Evolutionary conservation across 2,113 vertebrate species (phyloP), one percentile per base, ranked within the genome.

Genomic region (Rhinolophus ferrumequinum): DNA sequence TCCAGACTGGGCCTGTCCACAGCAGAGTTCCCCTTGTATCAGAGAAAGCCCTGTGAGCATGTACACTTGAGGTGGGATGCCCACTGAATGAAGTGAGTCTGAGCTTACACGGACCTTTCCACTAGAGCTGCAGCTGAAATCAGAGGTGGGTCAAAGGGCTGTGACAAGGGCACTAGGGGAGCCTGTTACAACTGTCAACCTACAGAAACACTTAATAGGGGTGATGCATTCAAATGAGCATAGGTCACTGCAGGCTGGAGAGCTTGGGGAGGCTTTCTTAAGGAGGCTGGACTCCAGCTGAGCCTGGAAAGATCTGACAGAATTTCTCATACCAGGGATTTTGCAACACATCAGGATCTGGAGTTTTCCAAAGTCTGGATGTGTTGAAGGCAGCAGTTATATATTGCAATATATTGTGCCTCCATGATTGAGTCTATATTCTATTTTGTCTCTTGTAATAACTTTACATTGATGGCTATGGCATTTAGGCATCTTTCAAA

Each of bases 401-500:
- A 56, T 67, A 54, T 93, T 66, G 24, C 30, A 47, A 52, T 7
- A n/a, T 15, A 26, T 13, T 30, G 18, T 10, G 33, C 54, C 33
- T 69, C 47, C 2, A 2, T n/a, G 35, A 56, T 69, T 84, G 8
- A 30, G 44, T 47, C 86, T 83, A 75, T 14, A 54, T 76, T 81
- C 56, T 92, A 44, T 44, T 96, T 75, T 13, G 24, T 16, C 21
- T 73, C 66, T 90, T 64, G 15, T 30, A 77, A 67, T 72, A 88
- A 81, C 33, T 47, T 16, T 70, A 62, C 30, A 62, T 15, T 50
- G 41, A 81, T 64, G 15, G 24, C 76, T 93, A 87, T 81, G 47
- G 14, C 24, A 84, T 72, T 75, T 44, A 94, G 35, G 73, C 47
- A 93, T 69, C 67, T 97, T 93, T 95, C 70, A 95, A 94, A 94